phyloP scores from a whole-genome alignment of 37 sponge, comb jelly and placozoan genomes.

The Beroe ovata region DNA sequence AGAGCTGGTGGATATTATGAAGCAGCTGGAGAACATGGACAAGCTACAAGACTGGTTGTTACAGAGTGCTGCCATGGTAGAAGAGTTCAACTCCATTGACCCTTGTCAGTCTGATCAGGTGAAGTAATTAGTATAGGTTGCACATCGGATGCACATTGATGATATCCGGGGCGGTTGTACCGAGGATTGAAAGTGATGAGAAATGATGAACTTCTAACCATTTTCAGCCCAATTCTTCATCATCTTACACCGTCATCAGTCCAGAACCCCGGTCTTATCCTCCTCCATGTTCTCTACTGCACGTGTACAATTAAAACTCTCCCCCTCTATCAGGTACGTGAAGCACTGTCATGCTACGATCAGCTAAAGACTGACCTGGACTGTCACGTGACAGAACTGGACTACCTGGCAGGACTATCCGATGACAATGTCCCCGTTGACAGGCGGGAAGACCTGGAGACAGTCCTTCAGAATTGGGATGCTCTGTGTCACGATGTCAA shows the following conservation, averaged over 20 bases:
- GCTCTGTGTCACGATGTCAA: constrained; percentile 16
- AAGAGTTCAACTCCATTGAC: constrained; percentile 37
- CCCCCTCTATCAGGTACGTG: constrained; percentile 36
- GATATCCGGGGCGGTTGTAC: no score
- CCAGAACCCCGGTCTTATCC: no score
- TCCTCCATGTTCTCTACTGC: no score
- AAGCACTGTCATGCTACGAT: constrained; percentile 7
- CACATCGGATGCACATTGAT: no score
- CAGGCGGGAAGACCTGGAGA: not conserved
- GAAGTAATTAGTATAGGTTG: no score
- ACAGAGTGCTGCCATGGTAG: constrained; percentile 1
- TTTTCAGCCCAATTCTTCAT: no score
- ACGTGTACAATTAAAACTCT: no score
- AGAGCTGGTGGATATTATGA: constrained; percentile 5
- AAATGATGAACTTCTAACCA: no score
- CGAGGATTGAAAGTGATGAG: no score
- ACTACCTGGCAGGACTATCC: constrained; percentile 21
- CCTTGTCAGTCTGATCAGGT: constrained; percentile 1
- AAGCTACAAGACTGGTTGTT: not conserved
- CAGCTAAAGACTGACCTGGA: constrained; percentile 49
- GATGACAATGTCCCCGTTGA: not conserved
- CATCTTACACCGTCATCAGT: no score
- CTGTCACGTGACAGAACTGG: not conserved
- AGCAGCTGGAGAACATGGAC: constrained; percentile 43
- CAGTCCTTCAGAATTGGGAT: constrained; percentile 22